These are phyloP conservation scores for Arothron firmamentum DNA, from an alignment of 2,113 vertebrate species.

Conservation along the genomic window DNA sequence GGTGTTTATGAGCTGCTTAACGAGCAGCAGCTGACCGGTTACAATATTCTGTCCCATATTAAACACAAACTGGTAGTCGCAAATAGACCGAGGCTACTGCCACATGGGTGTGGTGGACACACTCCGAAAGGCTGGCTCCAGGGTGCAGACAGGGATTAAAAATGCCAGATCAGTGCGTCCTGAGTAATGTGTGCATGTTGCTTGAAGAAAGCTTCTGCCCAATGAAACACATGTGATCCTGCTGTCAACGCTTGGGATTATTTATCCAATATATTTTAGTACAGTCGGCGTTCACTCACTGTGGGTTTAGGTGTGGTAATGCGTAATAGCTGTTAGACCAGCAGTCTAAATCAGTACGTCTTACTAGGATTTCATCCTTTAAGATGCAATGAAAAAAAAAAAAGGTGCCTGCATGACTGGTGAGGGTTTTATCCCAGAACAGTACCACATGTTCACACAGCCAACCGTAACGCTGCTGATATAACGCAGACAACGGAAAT, in stretches of 20 bases:
- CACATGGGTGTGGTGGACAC: not conserved
- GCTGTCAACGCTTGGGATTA: not conserved
- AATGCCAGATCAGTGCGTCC: not conserved
- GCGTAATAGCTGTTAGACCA: constrained; percentile 4
- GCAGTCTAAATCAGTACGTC: constrained; percentile 16
- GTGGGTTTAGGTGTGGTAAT: constrained; percentile 1
- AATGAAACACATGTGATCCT: not conserved
- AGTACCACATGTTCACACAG: too few species aligned
- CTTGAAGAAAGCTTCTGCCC: not conserved
- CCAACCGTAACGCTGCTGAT: too few species aligned
- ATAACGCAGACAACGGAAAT: not conserved
- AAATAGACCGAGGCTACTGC: not conserved
- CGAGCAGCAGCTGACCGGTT: not conserved
- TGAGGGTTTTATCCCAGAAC: too few species aligned
- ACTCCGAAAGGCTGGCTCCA: not conserved
- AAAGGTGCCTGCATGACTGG: too few species aligned
- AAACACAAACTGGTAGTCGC: not conserved
- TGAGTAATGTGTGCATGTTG: not conserved
- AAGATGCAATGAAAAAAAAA: too few species aligned
- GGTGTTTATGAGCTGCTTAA: not conserved
- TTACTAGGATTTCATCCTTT: constrained; percentile 20
- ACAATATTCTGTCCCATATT: not conserved
- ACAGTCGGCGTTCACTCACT: not conserved
- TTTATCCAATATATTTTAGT: not conserved
- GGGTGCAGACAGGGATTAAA: not conserved